Percentiles rank a stretch among this genome's conserved stretches.
These are phyloP conservation scores for Myxocyprinus asiaticus DNA, from an alignment of 2,113 vertebrate species.

Conservation along the genomic window DNA sequence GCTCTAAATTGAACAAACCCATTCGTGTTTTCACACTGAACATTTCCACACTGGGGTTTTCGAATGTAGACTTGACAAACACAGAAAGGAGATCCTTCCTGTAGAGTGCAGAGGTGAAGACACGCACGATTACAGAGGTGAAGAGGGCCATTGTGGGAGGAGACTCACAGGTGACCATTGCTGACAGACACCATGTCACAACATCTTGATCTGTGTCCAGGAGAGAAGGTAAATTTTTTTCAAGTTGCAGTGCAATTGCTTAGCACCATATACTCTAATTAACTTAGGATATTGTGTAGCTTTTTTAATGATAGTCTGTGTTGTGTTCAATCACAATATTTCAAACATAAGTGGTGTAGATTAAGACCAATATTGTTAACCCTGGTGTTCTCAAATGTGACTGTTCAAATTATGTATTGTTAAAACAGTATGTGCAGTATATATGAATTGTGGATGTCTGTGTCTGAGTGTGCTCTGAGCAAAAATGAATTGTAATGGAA, in stretches of 20 bases:
- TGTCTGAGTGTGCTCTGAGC: neutral
- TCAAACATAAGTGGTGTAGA: too few species aligned
- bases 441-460: neutral
- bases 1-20: neutral
- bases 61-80: slow-evolving; percentile 8
- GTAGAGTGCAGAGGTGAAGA: slow-evolving; percentile 32
- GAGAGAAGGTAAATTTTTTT: neutral
- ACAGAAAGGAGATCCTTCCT: slow-evolving; percentile 34
- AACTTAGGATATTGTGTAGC: too few species aligned
- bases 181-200: slow-evolving; percentile 1
- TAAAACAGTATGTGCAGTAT: neutral
- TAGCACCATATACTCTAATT: neutral
- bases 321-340: too few species aligned
- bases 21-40: neutral
- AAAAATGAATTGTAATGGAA: slow-evolving; percentile 6
- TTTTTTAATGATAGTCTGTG: too few species aligned
- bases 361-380: neutral
- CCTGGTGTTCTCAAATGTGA: too few species aligned
- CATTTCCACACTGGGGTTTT: neutral
- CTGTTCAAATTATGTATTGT: neutral
- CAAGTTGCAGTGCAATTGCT: neutral
- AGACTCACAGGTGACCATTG: slow-evolving; percentile 18
- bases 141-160: slow-evolving; percentile 45
- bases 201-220: slow-evolving; percentile 3
- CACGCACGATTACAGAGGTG: slow-evolving; percentile 46